Evolutionary conservation across 92 coral and sea anemone species (phyloP).

Genomic region (Palythoa heliodiscus): DNA sequence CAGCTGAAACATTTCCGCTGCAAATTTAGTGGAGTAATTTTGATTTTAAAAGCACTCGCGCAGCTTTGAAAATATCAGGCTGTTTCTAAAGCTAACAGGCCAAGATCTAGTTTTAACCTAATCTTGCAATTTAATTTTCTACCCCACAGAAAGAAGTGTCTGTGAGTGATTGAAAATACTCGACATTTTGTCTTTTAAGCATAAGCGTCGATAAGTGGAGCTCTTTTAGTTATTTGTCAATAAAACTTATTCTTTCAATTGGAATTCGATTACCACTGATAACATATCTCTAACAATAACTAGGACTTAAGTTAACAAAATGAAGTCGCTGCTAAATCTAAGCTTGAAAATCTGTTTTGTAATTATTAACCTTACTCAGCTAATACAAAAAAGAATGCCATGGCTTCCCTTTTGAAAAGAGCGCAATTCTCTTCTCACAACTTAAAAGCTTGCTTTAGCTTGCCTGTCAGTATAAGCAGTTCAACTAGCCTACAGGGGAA

Average conservation of each 20-base stretch:
- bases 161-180: not conserved
- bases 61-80: not conserved
- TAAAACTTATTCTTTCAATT: not conserved
- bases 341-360: not conserved
- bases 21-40: not conserved
- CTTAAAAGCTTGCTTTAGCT: not conserved
- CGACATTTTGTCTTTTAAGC: not conserved
- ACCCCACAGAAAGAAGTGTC: not conserved
- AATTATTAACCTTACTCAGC: not conserved
- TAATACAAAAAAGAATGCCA: not conserved
- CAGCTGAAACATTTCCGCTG: not conserved
- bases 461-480: not conserved
- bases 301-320: conserved; percentile 3
- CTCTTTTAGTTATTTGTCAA: not conserved
- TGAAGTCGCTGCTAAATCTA: not conserved
- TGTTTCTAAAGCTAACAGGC: no score
- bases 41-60: not conserved
- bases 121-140: not conserved
- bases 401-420: not conserved
- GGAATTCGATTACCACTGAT: not conserved
- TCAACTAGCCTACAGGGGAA: not conserved
- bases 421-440: not conserved
- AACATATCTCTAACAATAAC: not conserved
- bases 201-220: not conserved
- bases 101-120: no score